These are phyloP conservation scores for Aphrophora alni DNA, from an alignment of 2,888 invertebrate genomes.

Conservation along the genomic window DNA sequence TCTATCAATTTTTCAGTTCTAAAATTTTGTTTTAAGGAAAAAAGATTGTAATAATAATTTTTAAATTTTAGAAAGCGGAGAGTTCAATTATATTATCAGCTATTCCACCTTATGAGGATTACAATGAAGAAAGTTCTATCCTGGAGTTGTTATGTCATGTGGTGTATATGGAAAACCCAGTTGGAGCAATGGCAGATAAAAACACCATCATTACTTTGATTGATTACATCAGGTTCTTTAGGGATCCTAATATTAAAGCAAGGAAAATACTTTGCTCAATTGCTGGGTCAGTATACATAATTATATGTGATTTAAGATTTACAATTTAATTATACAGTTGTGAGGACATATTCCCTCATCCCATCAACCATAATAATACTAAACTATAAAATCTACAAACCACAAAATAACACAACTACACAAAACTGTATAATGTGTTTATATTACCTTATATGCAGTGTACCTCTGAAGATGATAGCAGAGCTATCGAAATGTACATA, in stretches of 20 bases:
- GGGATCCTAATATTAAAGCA: constrained; percentile 60
- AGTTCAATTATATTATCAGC: not conserved
- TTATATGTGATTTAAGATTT: not conserved
- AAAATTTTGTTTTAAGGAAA: too few relatives aligned
- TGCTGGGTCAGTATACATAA: constrained; percentile 61
- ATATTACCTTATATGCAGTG: too few relatives aligned
- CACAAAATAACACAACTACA: too few relatives aligned
- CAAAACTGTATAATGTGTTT: too few relatives aligned
- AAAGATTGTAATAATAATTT: too few relatives aligned
- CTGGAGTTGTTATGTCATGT: constrained; percentile 42
- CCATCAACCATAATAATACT: too few relatives aligned
- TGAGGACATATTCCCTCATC: too few relatives aligned
- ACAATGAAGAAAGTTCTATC: constrained; percentile 40
- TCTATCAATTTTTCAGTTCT: too few relatives aligned
- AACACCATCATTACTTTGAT: constrained; percentile 55
- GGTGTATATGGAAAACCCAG: constrained; percentile 40
- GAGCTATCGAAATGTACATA: too few relatives aligned
- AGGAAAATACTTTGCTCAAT: constrained; percentile 63
- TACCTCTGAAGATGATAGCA: too few relatives aligned
- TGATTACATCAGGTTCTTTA: constrained; percentile 61
- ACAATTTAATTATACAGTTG: too few relatives aligned
- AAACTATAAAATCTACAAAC: too few relatives aligned
- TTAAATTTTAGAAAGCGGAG: not conserved
- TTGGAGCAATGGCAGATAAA: constrained; percentile 42
- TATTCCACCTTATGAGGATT: not conserved